Evolutionary conservation across 2,888 invertebrate species (phyloP).

Genomic region (Vanessa cardui): DNA sequence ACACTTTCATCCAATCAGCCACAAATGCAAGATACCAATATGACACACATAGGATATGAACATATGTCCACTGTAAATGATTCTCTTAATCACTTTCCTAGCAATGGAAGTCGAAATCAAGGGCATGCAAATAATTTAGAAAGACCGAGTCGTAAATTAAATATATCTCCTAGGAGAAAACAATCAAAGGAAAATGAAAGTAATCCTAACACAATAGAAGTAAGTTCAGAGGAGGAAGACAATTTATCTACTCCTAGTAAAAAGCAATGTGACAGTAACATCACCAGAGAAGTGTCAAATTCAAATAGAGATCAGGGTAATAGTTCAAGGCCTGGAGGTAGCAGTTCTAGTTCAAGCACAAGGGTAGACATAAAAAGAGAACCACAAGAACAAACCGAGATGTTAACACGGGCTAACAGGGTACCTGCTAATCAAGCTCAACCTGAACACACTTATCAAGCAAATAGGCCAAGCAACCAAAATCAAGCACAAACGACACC

Average conservation of each 20-base stretch:
- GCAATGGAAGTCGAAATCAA: conserved; percentile 37
- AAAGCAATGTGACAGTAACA: conserved; percentile 57
- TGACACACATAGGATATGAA: conserved; percentile 50
- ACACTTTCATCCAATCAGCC: conserved; percentile 50
- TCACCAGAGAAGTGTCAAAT: conserved; percentile 30
- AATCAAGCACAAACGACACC: conserved; percentile 11
- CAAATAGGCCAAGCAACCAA: conserved; percentile 16
- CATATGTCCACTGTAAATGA: conserved; percentile 45
- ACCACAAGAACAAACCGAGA: conserved; percentile 51
- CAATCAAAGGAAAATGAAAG: conserved; percentile 67
- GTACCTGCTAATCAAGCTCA: conserved; percentile 37
- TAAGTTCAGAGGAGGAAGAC: conserved; percentile 79
- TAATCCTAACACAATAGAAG: conserved; percentile 68
- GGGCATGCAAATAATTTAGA: conserved; percentile 55
- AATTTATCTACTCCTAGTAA: conserved; percentile 59
- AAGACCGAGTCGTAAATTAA: conserved; percentile 72
- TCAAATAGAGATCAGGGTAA: conserved; percentile 27
- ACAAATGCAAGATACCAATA: conserved; percentile 46
- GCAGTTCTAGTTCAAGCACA: conserved; percentile 39
- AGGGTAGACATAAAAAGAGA: conserved; percentile 63
- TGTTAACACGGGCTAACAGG: conserved; percentile 46
- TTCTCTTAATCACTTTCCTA: conserved; percentile 43
- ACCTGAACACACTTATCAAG: conserved; percentile 17
- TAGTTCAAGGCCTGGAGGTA: conserved; percentile 31
- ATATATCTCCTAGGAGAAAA: conserved; percentile 72